Percentiles rank a stretch among this genome's conserved stretches.
phyloP scores from a whole-genome alignment of 2,797 vertebrate genomes.

The Crocidura indochinensis region DNA sequence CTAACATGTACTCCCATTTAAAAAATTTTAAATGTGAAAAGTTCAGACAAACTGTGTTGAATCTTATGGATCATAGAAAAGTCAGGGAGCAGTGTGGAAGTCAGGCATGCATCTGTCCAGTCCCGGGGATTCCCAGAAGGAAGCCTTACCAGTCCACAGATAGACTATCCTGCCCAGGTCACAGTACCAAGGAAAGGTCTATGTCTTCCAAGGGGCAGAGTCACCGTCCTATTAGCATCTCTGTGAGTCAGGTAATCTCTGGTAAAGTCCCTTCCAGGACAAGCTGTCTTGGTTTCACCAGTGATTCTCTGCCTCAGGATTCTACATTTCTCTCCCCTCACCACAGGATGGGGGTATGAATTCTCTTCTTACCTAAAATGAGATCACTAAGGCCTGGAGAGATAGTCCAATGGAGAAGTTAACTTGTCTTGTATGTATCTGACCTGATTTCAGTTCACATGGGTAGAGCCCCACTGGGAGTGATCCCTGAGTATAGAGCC shows the following conservation, averaged over 20 bases:
- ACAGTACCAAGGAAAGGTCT: too few relatives aligned
- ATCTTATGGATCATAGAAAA: fast-evolving
- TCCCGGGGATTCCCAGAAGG: background rate
- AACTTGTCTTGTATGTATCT: too few relatives aligned
- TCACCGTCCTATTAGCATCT: background rate
- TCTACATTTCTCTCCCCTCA: background rate
- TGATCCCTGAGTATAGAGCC: too few relatives aligned
- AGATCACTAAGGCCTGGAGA: too few relatives aligned
- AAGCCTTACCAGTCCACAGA: too few relatives aligned
- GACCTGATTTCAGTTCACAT: too few relatives aligned
- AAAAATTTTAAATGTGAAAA: background rate
- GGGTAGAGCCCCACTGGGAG: too few relatives aligned
- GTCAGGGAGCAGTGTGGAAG: background rate
- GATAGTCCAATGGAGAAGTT: too few relatives aligned
- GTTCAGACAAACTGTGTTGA: background rate
- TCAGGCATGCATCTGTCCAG: fast-evolving
- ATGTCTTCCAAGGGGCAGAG: background rate
- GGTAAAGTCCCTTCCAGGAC: background rate
- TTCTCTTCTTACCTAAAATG: background rate
- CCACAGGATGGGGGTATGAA: background rate
- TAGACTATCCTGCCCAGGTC: too few relatives aligned
- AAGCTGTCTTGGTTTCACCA: too few relatives aligned
- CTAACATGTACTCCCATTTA: background rate
- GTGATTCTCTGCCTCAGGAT: too few relatives aligned
- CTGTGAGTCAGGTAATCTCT: background rate